phyloP scores from a whole-genome alignment of 2,113 vertebrate genomes.

The Pseudorhombus dupliciocellatus region DNA sequence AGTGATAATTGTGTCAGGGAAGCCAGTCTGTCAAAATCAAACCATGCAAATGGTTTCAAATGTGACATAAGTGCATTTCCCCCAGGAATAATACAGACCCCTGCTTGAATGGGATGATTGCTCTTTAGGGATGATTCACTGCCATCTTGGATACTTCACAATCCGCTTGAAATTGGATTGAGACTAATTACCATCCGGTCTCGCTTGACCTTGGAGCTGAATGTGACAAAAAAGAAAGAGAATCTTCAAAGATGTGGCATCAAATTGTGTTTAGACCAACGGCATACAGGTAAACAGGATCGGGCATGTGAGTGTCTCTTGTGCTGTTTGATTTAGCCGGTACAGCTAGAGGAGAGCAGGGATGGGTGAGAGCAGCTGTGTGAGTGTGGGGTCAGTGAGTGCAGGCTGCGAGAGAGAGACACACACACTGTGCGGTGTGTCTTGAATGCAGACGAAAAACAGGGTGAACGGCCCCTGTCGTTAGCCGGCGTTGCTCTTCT shows the following conservation, averaged over 20 bases:
- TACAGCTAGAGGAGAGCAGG: conserved; percentile 41
- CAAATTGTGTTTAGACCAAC: conserved; percentile 1
- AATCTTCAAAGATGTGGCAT: conserved; percentile 1
- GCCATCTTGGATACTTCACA: conserved; percentile 17
- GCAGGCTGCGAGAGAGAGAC: conserved; percentile 58
- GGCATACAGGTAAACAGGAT: conserved; percentile 23
- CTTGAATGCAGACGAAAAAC: conserved; percentile 55
- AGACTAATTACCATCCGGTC: conserved; percentile 30
- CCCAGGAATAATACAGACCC: background rate
- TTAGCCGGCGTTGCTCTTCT: conserved; percentile 41
- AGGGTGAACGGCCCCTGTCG: conserved; percentile 29
- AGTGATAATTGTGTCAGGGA: background rate
- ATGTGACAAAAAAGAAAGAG: conserved; percentile 7
- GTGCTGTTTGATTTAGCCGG: conserved; percentile 27
- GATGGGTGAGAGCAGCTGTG: conserved; percentile 67
- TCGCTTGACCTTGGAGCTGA: conserved; percentile 66
- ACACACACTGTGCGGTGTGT: conserved; percentile 56
- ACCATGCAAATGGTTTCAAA: background rate
- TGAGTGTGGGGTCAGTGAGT: conserved; percentile 71
- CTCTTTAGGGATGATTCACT: conserved; percentile 5
- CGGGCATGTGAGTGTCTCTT: conserved; percentile 15
- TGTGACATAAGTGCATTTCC: background rate
- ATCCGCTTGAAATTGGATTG: conserved; percentile 25
- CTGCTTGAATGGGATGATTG: conserved; percentile 10
- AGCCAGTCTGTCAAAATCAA: background rate